Conservation (phyloP, 2,113 vertebrate species). For the Marmota monax region DNA sequence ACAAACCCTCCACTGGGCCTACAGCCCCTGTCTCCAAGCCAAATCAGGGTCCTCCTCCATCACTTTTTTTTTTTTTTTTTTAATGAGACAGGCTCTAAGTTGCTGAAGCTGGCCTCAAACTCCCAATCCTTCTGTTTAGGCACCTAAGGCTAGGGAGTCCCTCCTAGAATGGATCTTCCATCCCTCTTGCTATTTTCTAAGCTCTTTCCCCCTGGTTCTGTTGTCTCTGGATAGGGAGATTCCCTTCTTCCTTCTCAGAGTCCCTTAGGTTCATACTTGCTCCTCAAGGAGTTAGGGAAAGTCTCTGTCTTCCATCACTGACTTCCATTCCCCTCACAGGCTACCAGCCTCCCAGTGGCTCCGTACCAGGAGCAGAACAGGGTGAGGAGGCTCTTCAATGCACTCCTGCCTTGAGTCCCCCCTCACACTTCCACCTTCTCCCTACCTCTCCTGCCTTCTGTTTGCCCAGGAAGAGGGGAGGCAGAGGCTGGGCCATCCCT, state of each 20-base stretch:
- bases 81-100: too few relatives aligned
- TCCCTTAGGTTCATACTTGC: background rate
- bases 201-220: background rate
- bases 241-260: background rate
- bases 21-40: background rate
- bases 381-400: background rate
- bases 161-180: background rate
- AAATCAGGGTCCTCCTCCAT: background rate
- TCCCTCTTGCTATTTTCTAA: background rate
- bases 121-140: background rate
- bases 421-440: background rate
- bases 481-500: background rate
- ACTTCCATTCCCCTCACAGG: slow-evolving; percentile 36
- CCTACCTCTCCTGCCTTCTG: too few relatives aligned
- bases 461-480: background rate
- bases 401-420: background rate
- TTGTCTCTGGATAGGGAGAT: background rate
- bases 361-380: background rate
- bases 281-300: background rate
- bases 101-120: too few relatives aligned
- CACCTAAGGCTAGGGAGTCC: background rate
- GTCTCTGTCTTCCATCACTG: background rate
- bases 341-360: background rate
- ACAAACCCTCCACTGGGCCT: background rate
- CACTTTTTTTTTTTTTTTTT: too few relatives aligned